Evolutionary conservation across 2,113 vertebrate genomes (phyloP).

Genomic region (Hiodon alosoides): DNA sequence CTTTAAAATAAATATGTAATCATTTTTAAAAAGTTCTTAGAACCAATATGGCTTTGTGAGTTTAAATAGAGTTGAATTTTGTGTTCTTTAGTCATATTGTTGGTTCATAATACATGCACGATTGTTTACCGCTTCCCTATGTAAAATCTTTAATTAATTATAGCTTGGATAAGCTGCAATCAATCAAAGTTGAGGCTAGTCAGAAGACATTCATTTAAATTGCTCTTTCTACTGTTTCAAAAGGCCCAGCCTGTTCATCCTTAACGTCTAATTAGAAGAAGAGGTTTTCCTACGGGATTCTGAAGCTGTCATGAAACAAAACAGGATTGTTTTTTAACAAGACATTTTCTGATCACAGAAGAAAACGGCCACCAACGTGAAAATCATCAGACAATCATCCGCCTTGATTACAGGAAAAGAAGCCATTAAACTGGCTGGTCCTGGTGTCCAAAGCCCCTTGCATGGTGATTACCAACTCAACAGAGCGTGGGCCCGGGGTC

Average conservation of each 20-base stretch:
- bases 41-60: too few relatives aligned
- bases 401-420: neutral
- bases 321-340: slow-evolving; percentile 19
- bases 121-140: neutral
- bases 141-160: slow-evolving; percentile 5
- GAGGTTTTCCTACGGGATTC: slow-evolving; percentile 5
- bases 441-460: too few relatives aligned
- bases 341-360: neutral
- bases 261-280: slow-evolving; percentile 10
- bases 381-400: too few relatives aligned
- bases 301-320: neutral
- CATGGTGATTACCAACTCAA: too few relatives aligned
- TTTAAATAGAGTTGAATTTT: too few relatives aligned
- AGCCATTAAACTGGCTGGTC: neutral
- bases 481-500: too few relatives aligned
- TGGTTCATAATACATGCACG: too few relatives aligned
- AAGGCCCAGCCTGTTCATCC: slow-evolving; percentile 1
- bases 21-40: too few relatives aligned
- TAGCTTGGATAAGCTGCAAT: slow-evolving; percentile 1
- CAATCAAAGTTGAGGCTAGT: neutral
- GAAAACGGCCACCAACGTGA: neutral
- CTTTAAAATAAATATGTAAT: too few relatives aligned
- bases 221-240: slow-evolving; percentile 2
- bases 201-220: slow-evolving; percentile 6
- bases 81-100: too few relatives aligned